phyloP scores from a whole-genome alignment of 64 coral and sea anemone species.

The Orbicella faveolata region DNA sequence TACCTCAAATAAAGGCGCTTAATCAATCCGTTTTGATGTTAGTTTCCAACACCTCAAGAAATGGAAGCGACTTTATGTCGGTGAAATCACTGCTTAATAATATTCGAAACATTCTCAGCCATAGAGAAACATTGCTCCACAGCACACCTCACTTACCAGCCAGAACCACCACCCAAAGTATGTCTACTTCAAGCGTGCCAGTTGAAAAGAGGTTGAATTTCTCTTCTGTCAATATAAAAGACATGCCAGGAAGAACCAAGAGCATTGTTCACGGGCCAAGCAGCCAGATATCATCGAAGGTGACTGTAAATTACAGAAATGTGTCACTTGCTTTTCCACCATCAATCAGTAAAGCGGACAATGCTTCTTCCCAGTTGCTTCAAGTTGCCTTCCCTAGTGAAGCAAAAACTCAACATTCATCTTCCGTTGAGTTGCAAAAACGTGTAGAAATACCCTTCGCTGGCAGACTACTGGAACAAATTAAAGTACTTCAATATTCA shows the following conservation, averaged over 20 bases:
- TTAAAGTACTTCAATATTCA: neutral
- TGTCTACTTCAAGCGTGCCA: neutral
- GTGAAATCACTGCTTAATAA: constrained; percentile 19
- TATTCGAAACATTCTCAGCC: neutral
- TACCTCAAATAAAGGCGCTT: constrained; percentile 47
- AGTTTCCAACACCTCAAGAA: constrained; percentile 56
- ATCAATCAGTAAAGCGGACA: neutral
- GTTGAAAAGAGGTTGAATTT: neutral
- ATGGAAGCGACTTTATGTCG: constrained; percentile 1
- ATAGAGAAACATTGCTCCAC: neutral
- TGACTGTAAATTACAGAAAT: neutral
- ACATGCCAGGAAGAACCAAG: neutral
- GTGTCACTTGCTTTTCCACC: neutral
- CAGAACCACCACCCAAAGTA: neutral
- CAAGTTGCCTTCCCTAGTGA: too few relatives aligned
- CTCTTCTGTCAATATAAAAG: neutral
- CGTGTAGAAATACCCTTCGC: constrained; percentile 13
- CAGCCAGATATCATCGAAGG: too few relatives aligned
- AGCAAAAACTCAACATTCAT: neutral
- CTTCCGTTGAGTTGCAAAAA: neutral
- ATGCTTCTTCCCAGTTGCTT: neutral
- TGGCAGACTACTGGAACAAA: constrained; percentile 10
- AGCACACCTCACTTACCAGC: neutral
- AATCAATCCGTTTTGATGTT: constrained; percentile 53
- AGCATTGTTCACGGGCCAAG: neutral